These are phyloP conservation scores for Pipistrellus kuhlii DNA, from an alignment of 2,797 vertebrate species.

Conservation along the genomic window DNA sequence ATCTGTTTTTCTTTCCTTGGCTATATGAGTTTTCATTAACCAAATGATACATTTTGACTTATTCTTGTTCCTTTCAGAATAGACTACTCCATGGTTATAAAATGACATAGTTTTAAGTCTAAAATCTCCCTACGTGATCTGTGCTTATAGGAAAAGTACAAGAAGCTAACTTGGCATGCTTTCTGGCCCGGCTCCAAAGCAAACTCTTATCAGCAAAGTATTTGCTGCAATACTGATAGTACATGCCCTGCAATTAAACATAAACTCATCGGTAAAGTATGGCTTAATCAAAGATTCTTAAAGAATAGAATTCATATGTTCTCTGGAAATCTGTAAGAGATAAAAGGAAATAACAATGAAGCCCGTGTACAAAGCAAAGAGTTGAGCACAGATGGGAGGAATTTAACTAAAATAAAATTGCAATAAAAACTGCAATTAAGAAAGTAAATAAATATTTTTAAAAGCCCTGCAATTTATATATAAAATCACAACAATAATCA, in stretches of 20 bases:
- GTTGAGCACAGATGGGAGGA: background rate
- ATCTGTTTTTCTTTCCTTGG: background rate
- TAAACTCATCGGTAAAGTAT: background rate
- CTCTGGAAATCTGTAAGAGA: background rate
- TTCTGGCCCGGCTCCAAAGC: constrained; percentile 87
- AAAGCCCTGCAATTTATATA: background rate
- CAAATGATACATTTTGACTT: background rate
- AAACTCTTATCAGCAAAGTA: constrained; percentile 90
- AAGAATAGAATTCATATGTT: background rate
- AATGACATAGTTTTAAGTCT: background rate
- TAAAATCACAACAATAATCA: background rate
- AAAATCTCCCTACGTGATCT: background rate
- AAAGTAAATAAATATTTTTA: too few species aligned
- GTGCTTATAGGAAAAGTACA: background rate
- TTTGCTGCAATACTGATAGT: constrained; percentile 89
- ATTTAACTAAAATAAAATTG: background rate
- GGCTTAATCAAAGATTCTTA: background rate
- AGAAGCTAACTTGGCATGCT: constrained; percentile 81
- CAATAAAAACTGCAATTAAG: background rate
- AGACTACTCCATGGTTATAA: background rate
- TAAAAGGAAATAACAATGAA: background rate
- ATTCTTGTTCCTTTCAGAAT: background rate
- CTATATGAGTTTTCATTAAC: background rate
- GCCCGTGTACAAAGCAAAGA: background rate
- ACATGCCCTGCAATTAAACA: constrained; percentile 61